Conservation (phyloP, 1,140 invertebrate species). For the Saccostrea echinata region DNA sequence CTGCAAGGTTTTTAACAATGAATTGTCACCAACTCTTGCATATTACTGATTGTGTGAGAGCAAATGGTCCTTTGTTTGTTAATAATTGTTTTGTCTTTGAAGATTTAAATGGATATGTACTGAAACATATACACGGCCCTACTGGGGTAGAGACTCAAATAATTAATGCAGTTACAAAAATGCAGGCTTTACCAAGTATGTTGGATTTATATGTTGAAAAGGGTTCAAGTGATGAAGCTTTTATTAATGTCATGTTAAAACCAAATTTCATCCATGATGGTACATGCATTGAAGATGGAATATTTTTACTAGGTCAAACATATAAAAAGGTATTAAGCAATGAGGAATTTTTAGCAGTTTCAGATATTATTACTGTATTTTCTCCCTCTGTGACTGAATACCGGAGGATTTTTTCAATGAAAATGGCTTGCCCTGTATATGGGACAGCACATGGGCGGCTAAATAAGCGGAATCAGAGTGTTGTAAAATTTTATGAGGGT, state of each 20-base stretch:
- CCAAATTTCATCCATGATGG: not conserved
- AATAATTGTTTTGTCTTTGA: conserved; percentile 48
- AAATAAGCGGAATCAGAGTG: not conserved
- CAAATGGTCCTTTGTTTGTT: conserved; percentile 48
- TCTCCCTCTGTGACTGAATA: not conserved
- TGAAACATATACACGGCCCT: conserved; percentile 30
- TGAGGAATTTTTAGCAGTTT: not conserved
- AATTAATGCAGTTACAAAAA: conserved; percentile 38
- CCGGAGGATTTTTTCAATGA: not conserved
- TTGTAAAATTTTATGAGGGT: not conserved
- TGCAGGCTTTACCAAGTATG: conserved; percentile 32
- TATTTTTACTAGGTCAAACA: not conserved
- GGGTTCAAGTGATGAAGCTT: conserved; percentile 13
- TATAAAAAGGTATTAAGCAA: not conserved
- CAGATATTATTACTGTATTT: not conserved
- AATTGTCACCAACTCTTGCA: conserved; percentile 45
- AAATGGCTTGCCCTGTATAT: not conserved
- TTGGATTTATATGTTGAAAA: conserved; percentile 33
- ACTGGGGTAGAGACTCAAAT: conserved; percentile 44
- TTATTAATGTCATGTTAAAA: not conserved
- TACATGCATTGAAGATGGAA: not conserved
- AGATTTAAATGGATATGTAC: conserved; percentile 47
- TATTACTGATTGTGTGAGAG: conserved; percentile 44
- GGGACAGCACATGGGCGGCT: not conserved
- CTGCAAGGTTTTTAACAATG: conserved; percentile 42